Percentiles rank a stretch among this genome's conserved stretches.
These are phyloP conservation scores for Gymnogyps californianus DNA, from an alignment of 2,113 vertebrate species.

Conservation along the genomic window DNA sequence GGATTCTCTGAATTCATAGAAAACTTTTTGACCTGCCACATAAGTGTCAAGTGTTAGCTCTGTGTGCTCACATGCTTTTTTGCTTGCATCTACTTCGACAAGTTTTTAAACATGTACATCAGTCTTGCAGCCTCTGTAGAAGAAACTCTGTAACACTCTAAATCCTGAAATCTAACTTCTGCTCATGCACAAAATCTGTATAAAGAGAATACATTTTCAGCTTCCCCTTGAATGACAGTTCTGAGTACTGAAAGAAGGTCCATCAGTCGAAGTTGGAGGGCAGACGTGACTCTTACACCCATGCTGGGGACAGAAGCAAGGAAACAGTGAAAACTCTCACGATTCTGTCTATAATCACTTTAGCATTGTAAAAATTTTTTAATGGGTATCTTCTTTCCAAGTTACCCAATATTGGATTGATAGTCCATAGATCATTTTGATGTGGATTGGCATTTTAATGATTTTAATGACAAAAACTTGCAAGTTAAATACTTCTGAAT, in stretches of 20 bases:
- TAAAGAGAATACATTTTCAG: background rate
- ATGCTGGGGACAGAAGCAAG: background rate
- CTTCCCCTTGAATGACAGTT: background rate
- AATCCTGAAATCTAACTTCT: background rate
- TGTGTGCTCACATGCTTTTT: background rate
- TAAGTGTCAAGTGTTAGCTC: background rate
- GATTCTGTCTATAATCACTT: background rate
- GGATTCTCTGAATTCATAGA: background rate
- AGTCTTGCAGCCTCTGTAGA: background rate
- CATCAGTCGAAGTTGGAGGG: background rate
- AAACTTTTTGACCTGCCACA: background rate
- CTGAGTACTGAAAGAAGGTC: background rate
- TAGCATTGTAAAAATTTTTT: background rate
- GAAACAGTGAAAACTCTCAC: background rate
- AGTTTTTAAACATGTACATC: background rate
- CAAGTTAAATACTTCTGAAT: constrained; percentile 8
- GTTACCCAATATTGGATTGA: background rate
- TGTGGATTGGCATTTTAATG: background rate
- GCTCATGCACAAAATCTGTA: background rate
- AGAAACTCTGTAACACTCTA: background rate
- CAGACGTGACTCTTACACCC: background rate
- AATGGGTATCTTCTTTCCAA: background rate
- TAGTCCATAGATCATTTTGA: background rate
- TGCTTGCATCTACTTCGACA: background rate
- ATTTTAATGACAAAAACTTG: constrained; percentile 15